phyloP scores from a whole-genome alignment of 2,113 vertebrate genomes.

The Triplophysa tibetana region DNA sequence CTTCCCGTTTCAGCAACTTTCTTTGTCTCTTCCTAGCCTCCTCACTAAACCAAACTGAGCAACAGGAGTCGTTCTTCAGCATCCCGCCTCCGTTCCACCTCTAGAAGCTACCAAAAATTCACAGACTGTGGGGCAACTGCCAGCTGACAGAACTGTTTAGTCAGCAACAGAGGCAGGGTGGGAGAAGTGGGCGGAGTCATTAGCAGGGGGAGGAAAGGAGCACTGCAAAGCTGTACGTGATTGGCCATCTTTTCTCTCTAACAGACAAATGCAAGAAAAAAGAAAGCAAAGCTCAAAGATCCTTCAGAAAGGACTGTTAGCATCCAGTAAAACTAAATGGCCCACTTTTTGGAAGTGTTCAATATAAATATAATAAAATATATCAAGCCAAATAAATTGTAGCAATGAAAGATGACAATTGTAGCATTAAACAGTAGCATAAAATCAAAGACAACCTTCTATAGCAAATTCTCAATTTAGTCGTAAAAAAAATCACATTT shows the following conservation, averaged over 20 bases:
- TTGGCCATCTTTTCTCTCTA: conserved; percentile 39
- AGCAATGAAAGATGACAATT: too few species aligned
- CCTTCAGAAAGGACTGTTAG: conserved; percentile 6
- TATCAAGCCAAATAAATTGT: too few species aligned
- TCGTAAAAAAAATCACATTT: too few species aligned
- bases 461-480: too few species aligned
- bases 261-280: conserved; percentile 24
- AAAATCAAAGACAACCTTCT: too few species aligned
- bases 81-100: conserved; percentile 54
- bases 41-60: conserved; percentile 45
- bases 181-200: conserved; percentile 47
- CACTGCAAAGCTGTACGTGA: conserved; percentile 21
- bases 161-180: conserved; percentile 73
- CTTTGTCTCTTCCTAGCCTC: conserved; percentile 41
- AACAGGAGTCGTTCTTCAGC: conserved; percentile 42
- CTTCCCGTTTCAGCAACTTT: conserved; percentile 19
- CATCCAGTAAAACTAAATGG: not conserved
- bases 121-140: conserved; percentile 70
- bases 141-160: conserved; percentile 84
- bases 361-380: too few species aligned
- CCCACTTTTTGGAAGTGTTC: too few species aligned
- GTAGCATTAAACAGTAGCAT: too few species aligned
- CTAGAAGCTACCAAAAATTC: conserved; percentile 75
- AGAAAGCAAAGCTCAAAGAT: conserved; percentile 8
- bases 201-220: conserved; percentile 24